Evolutionary conservation across 1,140 invertebrate genomes (phyloP).

Genomic region (Microplitis mediator): DNA sequence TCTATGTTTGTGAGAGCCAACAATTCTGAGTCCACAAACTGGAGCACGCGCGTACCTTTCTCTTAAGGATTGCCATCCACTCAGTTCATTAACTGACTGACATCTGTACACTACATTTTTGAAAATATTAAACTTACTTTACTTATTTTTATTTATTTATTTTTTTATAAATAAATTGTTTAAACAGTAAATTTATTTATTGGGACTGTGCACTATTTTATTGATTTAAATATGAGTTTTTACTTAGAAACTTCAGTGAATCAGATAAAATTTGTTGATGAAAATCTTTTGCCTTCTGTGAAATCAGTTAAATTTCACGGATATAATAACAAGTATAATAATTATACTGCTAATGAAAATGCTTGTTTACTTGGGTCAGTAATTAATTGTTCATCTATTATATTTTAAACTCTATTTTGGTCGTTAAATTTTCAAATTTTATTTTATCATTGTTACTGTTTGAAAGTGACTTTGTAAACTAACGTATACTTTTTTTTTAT

Average conservation of each 20-base stretch:
- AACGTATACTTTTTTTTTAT: too few relatives aligned
- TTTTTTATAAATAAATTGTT: background rate
- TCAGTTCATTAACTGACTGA: background rate
- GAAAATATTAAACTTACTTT: background rate
- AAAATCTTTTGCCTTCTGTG: constrained; percentile 24
- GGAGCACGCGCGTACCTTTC: constrained; percentile 14
- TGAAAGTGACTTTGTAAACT: too few relatives aligned
- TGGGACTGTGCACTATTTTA: background rate
- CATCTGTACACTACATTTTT: background rate
- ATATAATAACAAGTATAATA: background rate
- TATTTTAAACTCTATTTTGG: background rate
- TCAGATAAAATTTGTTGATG: constrained; percentile 30
- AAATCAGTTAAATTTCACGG: constrained; percentile 6
- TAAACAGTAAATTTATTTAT: background rate
- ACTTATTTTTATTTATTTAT: background rate
- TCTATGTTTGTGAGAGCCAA: constrained; percentile 4
- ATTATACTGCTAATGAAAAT: constrained; percentile 26
- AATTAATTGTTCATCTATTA: constrained; percentile 3
- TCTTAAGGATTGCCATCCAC: background rate
- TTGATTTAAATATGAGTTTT: background rate
- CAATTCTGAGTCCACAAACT: constrained; percentile 9
- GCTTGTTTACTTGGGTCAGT: constrained; percentile 41
- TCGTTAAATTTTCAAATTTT: too few relatives aligned
- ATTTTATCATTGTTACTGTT: too few relatives aligned
- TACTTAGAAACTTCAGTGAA: constrained; percentile 31